A percentile compares a stretch with the other conserved stretches of the same genome.
phyloP scores from a whole-genome alignment of 2,113 vertebrate species.

The Platichthys flesus region DNA sequence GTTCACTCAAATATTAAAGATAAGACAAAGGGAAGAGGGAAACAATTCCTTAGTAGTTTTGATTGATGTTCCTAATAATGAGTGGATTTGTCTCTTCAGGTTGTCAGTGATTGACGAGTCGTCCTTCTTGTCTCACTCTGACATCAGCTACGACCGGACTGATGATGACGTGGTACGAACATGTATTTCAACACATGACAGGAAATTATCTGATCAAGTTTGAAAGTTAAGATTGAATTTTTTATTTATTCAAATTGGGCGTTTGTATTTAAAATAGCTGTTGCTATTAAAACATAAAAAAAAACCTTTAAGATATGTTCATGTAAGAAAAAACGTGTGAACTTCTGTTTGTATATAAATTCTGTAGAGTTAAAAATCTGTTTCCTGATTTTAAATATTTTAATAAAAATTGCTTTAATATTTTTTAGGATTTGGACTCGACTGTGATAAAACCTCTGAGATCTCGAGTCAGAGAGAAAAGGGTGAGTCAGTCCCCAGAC shows the following conservation, averaged over 20 bases:
- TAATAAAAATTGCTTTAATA: background rate
- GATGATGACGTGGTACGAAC: conserved; percentile 86
- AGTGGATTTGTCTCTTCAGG: conserved; percentile 61
- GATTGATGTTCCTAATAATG: background rate
- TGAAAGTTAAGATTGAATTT: too few relatives aligned
- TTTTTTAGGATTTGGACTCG: conserved; percentile 74
- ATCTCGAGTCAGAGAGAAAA: conserved; percentile 77
- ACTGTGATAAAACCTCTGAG: conserved; percentile 75
- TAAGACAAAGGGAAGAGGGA: background rate
- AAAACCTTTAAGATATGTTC: too few relatives aligned
- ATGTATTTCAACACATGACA: background rate
- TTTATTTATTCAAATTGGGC: too few relatives aligned
- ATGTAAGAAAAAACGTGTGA: too few relatives aligned
- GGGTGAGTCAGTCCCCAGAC: conserved; percentile 61
- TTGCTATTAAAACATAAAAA: too few relatives aligned
- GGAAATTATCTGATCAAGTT: too few relatives aligned
- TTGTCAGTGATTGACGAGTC: conserved; percentile 85
- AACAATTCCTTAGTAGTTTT: background rate
- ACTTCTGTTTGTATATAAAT: too few relatives aligned
- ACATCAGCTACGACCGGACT: conserved; percentile 90
- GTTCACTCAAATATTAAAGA: background rate
- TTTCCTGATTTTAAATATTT: background rate
- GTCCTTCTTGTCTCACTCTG: conserved; percentile 87
- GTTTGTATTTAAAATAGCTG: too few relatives aligned
- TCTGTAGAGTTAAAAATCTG: too few relatives aligned